Conservation (phyloP, 2,797 vertebrate genomes). For the Valencia hispanica region DNA sequence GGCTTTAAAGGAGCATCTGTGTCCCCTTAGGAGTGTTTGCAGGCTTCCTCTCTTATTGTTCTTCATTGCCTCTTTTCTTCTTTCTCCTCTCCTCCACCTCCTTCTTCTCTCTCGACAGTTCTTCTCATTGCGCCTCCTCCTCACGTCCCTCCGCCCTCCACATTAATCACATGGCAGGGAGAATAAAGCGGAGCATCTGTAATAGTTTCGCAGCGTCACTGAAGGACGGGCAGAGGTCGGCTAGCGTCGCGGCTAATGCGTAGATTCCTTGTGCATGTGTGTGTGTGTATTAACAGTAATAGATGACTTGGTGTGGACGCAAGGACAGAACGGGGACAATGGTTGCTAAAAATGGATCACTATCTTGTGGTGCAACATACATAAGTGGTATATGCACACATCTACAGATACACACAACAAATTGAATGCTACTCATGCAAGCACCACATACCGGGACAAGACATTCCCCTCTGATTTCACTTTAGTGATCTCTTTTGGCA, state of each 20-base stretch:
- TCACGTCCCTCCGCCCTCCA: conserved; percentile 75
- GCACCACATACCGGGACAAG: background rate
- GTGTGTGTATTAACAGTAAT: conserved; percentile 72
- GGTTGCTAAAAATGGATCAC: conserved; percentile 78
- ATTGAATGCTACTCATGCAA: background rate
- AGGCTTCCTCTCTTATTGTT: conserved; percentile 20
- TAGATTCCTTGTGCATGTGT: conserved; percentile 26
- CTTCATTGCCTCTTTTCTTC: conserved; percentile 18
- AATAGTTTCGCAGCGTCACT: conserved; percentile 75
- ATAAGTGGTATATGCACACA: conserved; percentile 9
- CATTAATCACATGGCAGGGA: conserved; percentile 82
- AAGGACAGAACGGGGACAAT: conserved; percentile 82
- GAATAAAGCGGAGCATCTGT: conserved; percentile 83
- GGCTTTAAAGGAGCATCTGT: background rate
- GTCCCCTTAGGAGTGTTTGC: conserved; percentile 25
- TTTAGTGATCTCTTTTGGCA: conserved; percentile 1
- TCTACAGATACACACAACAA: background rate
- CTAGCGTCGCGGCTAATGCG: conserved; percentile 47
- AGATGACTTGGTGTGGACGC: conserved; percentile 73
- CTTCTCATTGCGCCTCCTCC: conserved; percentile 73
- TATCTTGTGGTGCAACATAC: conserved; percentile 55
- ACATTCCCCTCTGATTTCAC: background rate
- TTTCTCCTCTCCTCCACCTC: conserved; percentile 18
- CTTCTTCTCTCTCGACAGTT: conserved; percentile 5
- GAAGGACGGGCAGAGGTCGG: conserved; percentile 81